These are phyloP conservation scores for Mustela lutreola DNA, from an alignment of 2,113 vertebrate species.

Conservation along the genomic window DNA sequence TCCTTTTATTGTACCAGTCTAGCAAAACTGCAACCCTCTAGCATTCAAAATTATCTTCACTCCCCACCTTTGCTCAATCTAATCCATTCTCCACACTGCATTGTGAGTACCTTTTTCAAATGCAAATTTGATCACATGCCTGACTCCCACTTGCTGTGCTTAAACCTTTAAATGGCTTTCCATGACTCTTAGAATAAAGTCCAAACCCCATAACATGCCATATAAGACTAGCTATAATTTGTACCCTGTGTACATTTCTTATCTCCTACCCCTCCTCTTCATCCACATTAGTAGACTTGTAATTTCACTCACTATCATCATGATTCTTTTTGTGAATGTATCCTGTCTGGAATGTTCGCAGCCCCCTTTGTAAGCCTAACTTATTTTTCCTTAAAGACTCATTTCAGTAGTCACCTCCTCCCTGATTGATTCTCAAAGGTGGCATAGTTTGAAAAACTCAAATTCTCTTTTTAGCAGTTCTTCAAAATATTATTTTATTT, in stretches of 20 bases:
- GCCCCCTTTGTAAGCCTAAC: background rate
- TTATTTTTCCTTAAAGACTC: conserved; percentile 32
- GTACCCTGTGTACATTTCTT: background rate
- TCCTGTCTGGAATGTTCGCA: background rate
- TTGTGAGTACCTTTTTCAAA: conserved; percentile 33
- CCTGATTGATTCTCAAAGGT: conserved; percentile 34
- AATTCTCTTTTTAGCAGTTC: background rate
- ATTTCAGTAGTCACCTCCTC: background rate
- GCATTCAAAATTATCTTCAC: background rate
- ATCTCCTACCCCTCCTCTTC: background rate
- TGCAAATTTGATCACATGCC: background rate
- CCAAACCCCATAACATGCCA: background rate
- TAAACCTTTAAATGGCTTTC: conserved; percentile 25
- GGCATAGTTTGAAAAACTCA: conserved; percentile 60
- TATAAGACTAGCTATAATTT: background rate
- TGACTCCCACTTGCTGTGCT: background rate
- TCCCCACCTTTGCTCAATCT: background rate
- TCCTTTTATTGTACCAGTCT: background rate
- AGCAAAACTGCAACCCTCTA: background rate
- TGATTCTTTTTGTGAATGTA: conserved; percentile 16
- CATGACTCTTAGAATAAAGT: conserved; percentile 10
- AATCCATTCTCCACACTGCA: background rate
- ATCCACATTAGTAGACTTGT: background rate
- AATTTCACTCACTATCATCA: background rate
- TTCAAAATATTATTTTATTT: background rate